Evolutionary conservation across 2,797 vertebrate genomes (phyloP), one percentile per base, ranked within the genome.

Genomic region (Percopsis omiscomaycus): DNA sequence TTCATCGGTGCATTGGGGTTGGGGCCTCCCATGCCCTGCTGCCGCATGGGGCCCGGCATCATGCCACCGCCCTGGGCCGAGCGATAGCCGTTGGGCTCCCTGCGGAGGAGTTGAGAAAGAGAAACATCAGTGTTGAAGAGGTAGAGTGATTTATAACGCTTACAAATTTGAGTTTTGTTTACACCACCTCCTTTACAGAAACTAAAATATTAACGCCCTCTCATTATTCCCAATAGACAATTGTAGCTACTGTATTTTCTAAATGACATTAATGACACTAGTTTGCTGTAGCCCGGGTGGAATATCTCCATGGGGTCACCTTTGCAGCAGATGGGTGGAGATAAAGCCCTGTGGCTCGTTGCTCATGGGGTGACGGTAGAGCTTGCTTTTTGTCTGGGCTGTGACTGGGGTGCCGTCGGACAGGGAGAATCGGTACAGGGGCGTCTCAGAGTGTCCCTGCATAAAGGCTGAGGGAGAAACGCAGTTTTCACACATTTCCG

Each of bases 291-390:
- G 3, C 46, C 46, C 22, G 54, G 68, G 71, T 69, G 11, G 22
- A 65, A 51, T 61, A 54, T 59, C 10, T 45, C 15, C 55, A 49
- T 10, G 29, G 58, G 64, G 56, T 55, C 30, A n/a, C 97, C 96
- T 96, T 84, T 97, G 97, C 51, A 99, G 92, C 50, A 98, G 93
- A 81, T 99, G 96, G 42, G 96, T 98, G 44, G 97, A 99, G 69
- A 98, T 93, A 91, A 97, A 98, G 71, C 94, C 94, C 53, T 95
- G 94, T 0, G 94, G 94, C 66, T 98, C 96, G 59, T 95, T 98
- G 78, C 93, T 97, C 66, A 94, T 93, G 12, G 94, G 94, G 70
- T 96, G 96, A 52, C 95, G 94, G 67, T 95, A 96, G 9, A 98
- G 90, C 75, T 96, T 97, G 69, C 94, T 99, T 86, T 97, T 98